A percentile compares a stretch with the other conserved stretches of the same genome.
phyloP scores from a whole-genome alignment of 2,888 invertebrate genomes.

The Ophioninae sp. region DNA sequence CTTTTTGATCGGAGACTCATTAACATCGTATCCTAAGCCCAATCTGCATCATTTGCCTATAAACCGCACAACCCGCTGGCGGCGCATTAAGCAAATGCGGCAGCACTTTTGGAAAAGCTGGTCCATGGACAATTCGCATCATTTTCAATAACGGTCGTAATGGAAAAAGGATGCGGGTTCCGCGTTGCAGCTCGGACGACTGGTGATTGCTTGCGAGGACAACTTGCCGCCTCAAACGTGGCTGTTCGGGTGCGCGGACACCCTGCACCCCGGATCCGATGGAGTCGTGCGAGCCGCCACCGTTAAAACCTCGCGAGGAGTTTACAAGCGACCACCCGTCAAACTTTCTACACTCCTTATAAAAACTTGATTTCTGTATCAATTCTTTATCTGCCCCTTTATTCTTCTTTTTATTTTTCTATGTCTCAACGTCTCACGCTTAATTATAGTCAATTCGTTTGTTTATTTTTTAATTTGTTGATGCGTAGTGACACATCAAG shows the following conservation, averaged over 20 bases:
- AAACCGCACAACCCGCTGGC: constrained; percentile 22
- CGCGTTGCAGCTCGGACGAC: background rate
- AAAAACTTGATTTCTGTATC: background rate
- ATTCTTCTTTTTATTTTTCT: too few species aligned
- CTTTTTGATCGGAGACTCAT: constrained; percentile 38
- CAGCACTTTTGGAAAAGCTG: constrained; percentile 44
- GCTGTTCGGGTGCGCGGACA: background rate
- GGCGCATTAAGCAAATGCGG: constrained; percentile 19
- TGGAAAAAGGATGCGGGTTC: constrained; percentile 14
- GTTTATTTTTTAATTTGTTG: too few species aligned
- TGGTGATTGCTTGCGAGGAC: constrained; percentile 4
- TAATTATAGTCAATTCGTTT: too few species aligned
- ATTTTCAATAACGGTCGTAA: constrained; percentile 1
- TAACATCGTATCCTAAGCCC: constrained; percentile 25
- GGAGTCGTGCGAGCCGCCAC: constrained; percentile 18
- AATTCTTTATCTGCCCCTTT: too few species aligned
- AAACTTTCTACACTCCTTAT: constrained; percentile 22
- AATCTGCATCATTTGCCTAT: constrained; percentile 10
- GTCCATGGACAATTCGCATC: constrained; percentile 26
- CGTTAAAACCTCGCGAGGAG: constrained; percentile 13
- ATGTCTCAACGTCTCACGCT: too few species aligned
- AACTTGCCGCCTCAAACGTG: constrained; percentile 20
- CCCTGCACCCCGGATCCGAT: constrained; percentile 13
- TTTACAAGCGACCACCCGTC: constrained; percentile 21
- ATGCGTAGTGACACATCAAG: too few species aligned